Evolutionary conservation across 2,888 invertebrate species (phyloP).

Genomic region (Pediacus dermestoides): DNA sequence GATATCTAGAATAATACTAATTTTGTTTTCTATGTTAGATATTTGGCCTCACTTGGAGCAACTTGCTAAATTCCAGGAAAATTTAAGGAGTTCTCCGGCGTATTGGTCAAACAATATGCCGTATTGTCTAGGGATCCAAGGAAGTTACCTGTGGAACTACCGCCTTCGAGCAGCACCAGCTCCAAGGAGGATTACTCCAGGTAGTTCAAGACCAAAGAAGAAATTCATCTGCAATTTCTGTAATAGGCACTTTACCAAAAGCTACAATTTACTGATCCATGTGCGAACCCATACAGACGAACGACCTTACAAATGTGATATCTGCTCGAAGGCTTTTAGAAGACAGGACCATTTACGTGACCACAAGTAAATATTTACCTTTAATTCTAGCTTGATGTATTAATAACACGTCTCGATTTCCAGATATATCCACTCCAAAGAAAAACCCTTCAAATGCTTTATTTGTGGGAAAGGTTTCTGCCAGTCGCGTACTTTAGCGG

Average conservation of each 20-base stretch:
- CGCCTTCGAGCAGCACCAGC: no score
- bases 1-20: no score
- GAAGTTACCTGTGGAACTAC: no score
- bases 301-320: slow-evolving; percentile 92
- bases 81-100: no score
- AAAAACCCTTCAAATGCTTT: slow-evolving; percentile 96
- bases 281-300: slow-evolving; percentile 97
- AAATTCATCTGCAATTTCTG: slow-evolving; percentile 98
- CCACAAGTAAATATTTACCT: slow-evolving; percentile 62
- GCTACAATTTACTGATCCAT: slow-evolving; percentile 95
- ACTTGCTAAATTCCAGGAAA: no score
- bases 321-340: slow-evolving; percentile 93
- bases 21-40: no score
- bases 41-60: no score
- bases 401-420: slow-evolving; percentile 39
- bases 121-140: no score
- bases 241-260: slow-evolving; percentile 95
- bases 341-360: slow-evolving; percentile 91
- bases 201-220: slow-evolving; percentile 63
- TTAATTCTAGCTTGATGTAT: no score
- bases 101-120: no score
- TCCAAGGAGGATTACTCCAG: slow-evolving; percentile 32
- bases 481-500: slow-evolving; percentile 92
- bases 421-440: slow-evolving; percentile 97
- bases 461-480: slow-evolving; percentile 99